phyloP scores from a whole-genome alignment of 2,113 vertebrate genomes.

The Coreoperca whiteheadi region DNA sequence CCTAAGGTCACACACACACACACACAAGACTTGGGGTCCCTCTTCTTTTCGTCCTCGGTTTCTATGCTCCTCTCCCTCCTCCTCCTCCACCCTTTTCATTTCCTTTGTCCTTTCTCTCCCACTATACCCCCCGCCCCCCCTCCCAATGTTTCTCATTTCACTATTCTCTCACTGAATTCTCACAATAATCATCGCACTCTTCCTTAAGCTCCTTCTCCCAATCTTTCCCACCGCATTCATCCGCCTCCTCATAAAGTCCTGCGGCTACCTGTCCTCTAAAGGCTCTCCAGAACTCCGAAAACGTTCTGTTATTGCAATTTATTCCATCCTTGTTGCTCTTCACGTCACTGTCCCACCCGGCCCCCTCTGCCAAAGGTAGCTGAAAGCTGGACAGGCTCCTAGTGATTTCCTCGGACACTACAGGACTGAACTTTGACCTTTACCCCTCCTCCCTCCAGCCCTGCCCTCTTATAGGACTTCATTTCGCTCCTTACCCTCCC shows the following conservation, averaged over 20 bases:
- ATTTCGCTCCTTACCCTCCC: background rate
- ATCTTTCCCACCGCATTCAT: background rate
- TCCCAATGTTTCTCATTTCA: conserved; percentile 45
- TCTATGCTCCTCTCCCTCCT: conserved; percentile 25
- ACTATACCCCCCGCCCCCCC: conserved; percentile 27
- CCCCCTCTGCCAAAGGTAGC: background rate
- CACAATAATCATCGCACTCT: background rate
- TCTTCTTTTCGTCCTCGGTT: conserved; percentile 35
- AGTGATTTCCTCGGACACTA: conserved; percentile 37
- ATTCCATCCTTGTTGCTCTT: background rate
- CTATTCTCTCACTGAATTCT: conserved; percentile 29
- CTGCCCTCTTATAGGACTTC: background rate
- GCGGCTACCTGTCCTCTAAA: background rate
- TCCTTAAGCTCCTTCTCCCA: background rate
- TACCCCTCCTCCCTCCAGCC: conserved; percentile 42
- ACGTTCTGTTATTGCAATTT: background rate
- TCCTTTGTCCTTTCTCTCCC: conserved; percentile 59
- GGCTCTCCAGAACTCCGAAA: background rate
- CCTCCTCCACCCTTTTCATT: conserved; percentile 30
- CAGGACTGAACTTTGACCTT: conserved; percentile 60
- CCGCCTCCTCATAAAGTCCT: background rate
- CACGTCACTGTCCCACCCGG: background rate
- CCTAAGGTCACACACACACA: conserved; percentile 52
- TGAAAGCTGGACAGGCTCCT: conserved; percentile 18
- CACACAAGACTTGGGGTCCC: conserved; percentile 14